Conservation (phyloP, 2,113 vertebrate genomes). For the Cacatua alba region DNA sequence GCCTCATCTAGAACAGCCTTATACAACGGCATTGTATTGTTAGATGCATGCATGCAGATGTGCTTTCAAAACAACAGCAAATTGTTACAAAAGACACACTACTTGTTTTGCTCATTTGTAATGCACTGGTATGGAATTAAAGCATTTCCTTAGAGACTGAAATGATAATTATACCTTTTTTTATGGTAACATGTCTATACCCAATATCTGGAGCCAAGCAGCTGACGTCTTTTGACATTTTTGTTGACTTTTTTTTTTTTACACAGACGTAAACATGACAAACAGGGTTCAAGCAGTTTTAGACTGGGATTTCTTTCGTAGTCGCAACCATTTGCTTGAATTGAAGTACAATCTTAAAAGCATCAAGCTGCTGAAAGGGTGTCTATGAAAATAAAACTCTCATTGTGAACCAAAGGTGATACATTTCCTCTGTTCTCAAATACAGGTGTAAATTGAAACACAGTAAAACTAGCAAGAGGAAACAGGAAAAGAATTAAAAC, state of each 20-base stretch:
- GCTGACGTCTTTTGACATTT: neutral
- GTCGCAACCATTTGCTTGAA: conserved; percentile 13
- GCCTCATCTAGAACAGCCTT: neutral
- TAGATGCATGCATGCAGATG: neutral
- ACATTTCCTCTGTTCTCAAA: conserved; percentile 72
- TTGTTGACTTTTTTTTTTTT: neutral
- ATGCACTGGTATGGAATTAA: neutral
- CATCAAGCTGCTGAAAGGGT: conserved; percentile 41
- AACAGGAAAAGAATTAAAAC: conserved; percentile 78
- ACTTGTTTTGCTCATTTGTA: neutral
- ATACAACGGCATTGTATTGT: neutral
- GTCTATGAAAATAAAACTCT: conserved; percentile 61
- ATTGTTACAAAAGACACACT: neutral
- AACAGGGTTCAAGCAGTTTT: conserved; percentile 42
- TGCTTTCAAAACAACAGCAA: conserved; percentile 18
- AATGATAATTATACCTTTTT: conserved; percentile 23
- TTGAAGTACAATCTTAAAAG: conserved; percentile 58
- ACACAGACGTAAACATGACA: neutral
- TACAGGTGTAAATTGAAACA: conserved; percentile 77
- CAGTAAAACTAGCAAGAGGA: conserved; percentile 75
- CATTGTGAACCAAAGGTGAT: conserved; percentile 53
- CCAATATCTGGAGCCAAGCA: neutral
- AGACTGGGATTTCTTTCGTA: conserved; percentile 1
- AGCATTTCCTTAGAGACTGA: neutral
- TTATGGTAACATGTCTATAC: neutral